Conservation (phyloP, 2,113 vertebrate species). For the Laticauda colubrina region DNA sequence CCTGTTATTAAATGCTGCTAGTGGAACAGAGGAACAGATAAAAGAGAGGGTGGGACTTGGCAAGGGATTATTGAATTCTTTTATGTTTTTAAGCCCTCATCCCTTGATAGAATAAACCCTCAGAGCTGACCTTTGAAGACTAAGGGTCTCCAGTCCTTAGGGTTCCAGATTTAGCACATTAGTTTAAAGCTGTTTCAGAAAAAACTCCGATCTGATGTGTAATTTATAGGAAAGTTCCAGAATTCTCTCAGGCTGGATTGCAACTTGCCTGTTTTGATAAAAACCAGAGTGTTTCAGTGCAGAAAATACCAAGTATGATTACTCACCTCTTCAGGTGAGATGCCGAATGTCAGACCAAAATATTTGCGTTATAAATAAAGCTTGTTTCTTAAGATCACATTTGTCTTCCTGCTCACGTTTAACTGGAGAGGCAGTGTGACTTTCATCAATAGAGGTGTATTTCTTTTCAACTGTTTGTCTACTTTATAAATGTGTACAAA, state of each 20-base stretch:
- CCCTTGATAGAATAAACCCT: background rate
- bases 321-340: background rate
- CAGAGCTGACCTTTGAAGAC: background rate
- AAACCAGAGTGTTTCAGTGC: background rate
- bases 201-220: background rate
- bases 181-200: background rate
- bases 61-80: background rate
- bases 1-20: background rate
- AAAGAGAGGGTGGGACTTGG: background rate
- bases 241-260: background rate
- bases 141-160: background rate
- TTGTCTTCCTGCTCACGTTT: background rate
- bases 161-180: background rate
- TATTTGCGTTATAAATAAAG: background rate
- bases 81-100: background rate
- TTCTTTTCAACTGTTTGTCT: background rate
- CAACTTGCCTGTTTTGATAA: background rate
- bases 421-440: background rate
- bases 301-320: background rate
- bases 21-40: background rate
- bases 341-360: background rate
- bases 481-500: background rate
- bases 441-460: background rate
- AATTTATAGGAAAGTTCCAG: background rate
- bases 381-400: background rate